phyloP scores from a whole-genome alignment of 2,113 vertebrate genomes.

The Micromys minutus region DNA sequence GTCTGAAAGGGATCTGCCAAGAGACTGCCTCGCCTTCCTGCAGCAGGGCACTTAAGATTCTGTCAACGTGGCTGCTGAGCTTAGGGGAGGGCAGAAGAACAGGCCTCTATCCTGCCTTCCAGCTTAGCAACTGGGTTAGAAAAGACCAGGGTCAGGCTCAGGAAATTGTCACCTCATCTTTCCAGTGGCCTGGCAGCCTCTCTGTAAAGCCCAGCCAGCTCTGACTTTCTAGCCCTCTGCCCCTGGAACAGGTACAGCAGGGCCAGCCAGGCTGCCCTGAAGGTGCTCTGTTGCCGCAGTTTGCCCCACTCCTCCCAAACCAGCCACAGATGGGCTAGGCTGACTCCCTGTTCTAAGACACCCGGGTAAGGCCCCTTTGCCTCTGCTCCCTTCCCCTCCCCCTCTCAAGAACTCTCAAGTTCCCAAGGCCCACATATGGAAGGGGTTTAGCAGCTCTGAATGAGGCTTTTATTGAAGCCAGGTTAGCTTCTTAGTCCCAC shows the following conservation, averaged over 20 bases:
- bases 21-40: neutral
- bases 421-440: conserved; percentile 80
- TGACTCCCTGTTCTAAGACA: neutral
- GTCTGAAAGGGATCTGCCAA: conserved; percentile 24
- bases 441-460: conserved; percentile 76
- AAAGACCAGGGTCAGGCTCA: neutral
- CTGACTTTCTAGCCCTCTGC: neutral
- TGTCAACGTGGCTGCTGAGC: conserved; percentile 62
- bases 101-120: neutral
- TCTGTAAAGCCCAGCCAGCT: neutral
- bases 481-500: conserved; percentile 16
- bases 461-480: conserved; percentile 80
- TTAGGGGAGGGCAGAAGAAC: neutral
- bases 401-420: conserved; percentile 40
- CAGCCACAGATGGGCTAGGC: neutral
- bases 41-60: conserved; percentile 59
- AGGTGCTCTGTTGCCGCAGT: neutral
- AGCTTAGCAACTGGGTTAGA: neutral
- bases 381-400: neutral
- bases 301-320: neutral
- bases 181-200: neutral
- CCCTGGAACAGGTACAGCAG: neutral
- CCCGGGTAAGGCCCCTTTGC: neutral
- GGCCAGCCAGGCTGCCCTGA: neutral
- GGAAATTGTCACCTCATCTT: neutral